These are phyloP conservation scores for Ochropleura leucogaster DNA, from an alignment of 2,888 invertebrate genomes.

Conservation along the genomic window DNA sequence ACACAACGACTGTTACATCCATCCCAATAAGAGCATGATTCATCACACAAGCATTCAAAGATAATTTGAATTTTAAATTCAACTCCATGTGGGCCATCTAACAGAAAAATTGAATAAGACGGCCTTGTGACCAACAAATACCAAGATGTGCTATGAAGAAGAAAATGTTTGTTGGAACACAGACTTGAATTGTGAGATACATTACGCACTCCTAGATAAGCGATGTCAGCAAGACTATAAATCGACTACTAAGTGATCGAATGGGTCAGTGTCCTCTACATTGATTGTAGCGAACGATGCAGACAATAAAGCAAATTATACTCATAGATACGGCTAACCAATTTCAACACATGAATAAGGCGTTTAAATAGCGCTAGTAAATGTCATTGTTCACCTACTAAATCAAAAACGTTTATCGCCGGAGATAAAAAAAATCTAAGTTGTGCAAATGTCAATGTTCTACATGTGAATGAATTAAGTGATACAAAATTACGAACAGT, in stretches of 20 bases:
- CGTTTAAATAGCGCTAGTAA: constrained; percentile 67
- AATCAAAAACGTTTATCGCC: constrained; percentile 18
- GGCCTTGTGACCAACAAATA: constrained; percentile 57
- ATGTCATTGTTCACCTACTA: constrained; percentile 37
- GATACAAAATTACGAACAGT: constrained; percentile 64
- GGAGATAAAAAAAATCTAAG: constrained; percentile 17
- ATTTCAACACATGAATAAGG: constrained; percentile 71
- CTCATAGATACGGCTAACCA: constrained; percentile 69
- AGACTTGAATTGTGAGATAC: constrained; percentile 62
- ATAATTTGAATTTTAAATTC: constrained; percentile 71
- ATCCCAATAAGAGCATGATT: constrained; percentile 71
- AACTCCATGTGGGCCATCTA: constrained; percentile 57
- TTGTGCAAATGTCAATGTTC: constrained; percentile 25
- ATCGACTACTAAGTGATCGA: constrained; percentile 76
- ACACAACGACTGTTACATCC: constrained; percentile 62
- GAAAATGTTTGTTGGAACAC: constrained; percentile 31
- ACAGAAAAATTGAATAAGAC: constrained; percentile 58
- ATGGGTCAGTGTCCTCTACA: constrained; percentile 83
- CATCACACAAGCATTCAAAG: constrained; percentile 67
- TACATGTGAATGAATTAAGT: constrained; percentile 57
- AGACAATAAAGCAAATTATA: constrained; percentile 83
- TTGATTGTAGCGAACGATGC: constrained; percentile 78
- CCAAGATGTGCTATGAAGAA: constrained; percentile 37
- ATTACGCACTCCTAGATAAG: constrained; percentile 66
- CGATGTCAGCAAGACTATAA: constrained; percentile 74